Conservation (phyloP, 2,113 vertebrate genomes). For the Callionymus lyra region DNA sequence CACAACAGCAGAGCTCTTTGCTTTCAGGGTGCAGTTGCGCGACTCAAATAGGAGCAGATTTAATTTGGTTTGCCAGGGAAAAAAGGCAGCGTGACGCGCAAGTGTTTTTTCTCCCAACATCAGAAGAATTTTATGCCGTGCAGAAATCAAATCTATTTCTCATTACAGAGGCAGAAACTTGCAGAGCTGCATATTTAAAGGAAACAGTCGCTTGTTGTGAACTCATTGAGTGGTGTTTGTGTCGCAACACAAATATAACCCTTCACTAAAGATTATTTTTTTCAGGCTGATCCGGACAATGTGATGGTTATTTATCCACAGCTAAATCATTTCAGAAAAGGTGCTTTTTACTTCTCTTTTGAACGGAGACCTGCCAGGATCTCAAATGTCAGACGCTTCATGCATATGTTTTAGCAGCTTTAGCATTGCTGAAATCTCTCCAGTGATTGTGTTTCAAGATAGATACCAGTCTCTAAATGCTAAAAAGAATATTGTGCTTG, state of each 20-base stretch:
- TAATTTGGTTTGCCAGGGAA: constrained; percentile 17
- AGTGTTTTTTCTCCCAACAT: constrained; percentile 18
- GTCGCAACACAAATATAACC: constrained; percentile 5
- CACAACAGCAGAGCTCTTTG: constrained; percentile 3
- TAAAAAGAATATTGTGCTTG: constrained; percentile 5
- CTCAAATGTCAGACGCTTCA: background rate
- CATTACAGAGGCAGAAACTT: constrained; percentile 31
- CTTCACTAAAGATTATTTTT: constrained; percentile 3
- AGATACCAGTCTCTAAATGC: constrained; percentile 17
- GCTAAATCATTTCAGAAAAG: background rate
- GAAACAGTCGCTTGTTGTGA: constrained; percentile 9
- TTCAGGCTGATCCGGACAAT: background rate
- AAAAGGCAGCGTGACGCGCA: constrained; percentile 7
- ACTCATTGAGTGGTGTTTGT: constrained; percentile 21
- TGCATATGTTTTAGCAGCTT: background rate
- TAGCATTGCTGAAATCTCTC: constrained; percentile 1
- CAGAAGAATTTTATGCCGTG: constrained; percentile 22
- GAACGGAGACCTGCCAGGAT: background rate
- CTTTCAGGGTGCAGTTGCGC: constrained; percentile 4
- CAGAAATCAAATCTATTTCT: constrained; percentile 51
- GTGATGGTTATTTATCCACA: no score
- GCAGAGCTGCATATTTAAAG: constrained; percentile 25
- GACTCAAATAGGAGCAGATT: constrained; percentile 24
- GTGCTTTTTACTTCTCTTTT: constrained; percentile 2
- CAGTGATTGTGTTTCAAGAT: constrained; percentile 10